Base-by-base conservation (phyloP, 2,797 vertebrate species). In the Falco naumanni region DNA sequence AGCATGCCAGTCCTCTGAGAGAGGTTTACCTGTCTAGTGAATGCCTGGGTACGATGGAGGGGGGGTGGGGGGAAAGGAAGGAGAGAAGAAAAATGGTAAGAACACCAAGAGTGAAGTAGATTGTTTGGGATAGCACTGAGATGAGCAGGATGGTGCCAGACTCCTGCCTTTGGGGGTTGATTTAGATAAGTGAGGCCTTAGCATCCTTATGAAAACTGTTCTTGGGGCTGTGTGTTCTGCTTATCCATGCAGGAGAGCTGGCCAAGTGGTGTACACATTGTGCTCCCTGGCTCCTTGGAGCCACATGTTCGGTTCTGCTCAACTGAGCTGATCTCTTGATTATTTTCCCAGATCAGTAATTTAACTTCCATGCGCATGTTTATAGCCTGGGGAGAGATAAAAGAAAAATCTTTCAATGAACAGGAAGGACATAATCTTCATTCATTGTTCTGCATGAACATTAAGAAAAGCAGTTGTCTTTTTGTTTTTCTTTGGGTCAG, bases 341-440 rank as follows among this genome's bases (percentile, higher is more conserved):
- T 77, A 24, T 95, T 95, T 96, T 95, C 79, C 87, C 93, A 79
- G 87, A 78, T 91, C 43, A 65, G 85, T 93, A 86, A 93, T 81
- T 89, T 80, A 72, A 93, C 63, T 95, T 88, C 70, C 53, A 57
- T 50, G 70, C 84, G 54, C 69, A 41, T 81, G 26, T 88, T 91
- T 81, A 48, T 89, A 79, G 89, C 85, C 85, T 90, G 91, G n/a
- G 83, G 85, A 34, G n/a, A 94, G 64, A 59, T 15, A 79, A 3
- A 74, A 83, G 68, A 65, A 79, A 92, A 78, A 48, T 76, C 12
- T 78, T 89, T 78, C 2, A 13, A 63, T 83, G 54, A 92, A 48
- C 53, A 26, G 83, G 74, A 84, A 74, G 51, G 63, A 95, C 91
- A 86, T 89, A 1, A 37, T 54, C 53, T 84, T 83, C 53, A 85